Percentiles rank a stretch among this genome's conserved stretches.
phyloP scores from a whole-genome alignment of 2,113 vertebrate genomes.

The Sprattus sprattus region DNA sequence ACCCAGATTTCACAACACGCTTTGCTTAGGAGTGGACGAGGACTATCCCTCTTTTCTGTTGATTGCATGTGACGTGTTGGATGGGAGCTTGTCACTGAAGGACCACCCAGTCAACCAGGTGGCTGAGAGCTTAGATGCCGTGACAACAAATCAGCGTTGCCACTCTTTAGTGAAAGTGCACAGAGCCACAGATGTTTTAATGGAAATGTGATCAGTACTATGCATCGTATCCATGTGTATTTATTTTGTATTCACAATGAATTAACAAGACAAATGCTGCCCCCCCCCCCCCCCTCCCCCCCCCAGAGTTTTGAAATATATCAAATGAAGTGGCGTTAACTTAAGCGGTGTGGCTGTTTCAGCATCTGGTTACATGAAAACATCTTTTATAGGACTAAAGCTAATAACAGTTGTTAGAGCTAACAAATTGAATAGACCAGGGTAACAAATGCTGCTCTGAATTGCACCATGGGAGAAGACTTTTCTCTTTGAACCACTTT shows the following conservation, averaged over 20 bases:
- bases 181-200: neutral
- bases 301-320: neutral
- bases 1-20: neutral
- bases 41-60: neutral
- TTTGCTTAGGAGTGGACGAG: neutral
- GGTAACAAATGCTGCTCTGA: too few species aligned
- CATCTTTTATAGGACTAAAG: too few species aligned
- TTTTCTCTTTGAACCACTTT: too few species aligned
- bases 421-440: too few species aligned
- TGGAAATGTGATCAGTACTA: neutral
- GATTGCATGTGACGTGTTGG: neutral
- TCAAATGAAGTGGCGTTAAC: neutral
- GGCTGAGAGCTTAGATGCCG: neutral
- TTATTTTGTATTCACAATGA: neutral
- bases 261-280: neutral
- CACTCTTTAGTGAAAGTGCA: neutral
- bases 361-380: neutral
- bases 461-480: too few species aligned
- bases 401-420: too few species aligned
- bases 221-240: neutral
- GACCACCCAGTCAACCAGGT: slow-evolving; percentile 4
- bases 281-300: neutral
- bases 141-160: neutral
- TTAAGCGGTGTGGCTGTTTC: neutral
- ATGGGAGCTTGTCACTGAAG: neutral